Base-by-base conservation (phyloP, 1,140 invertebrate species). In the Bemisia tabaci region DNA sequence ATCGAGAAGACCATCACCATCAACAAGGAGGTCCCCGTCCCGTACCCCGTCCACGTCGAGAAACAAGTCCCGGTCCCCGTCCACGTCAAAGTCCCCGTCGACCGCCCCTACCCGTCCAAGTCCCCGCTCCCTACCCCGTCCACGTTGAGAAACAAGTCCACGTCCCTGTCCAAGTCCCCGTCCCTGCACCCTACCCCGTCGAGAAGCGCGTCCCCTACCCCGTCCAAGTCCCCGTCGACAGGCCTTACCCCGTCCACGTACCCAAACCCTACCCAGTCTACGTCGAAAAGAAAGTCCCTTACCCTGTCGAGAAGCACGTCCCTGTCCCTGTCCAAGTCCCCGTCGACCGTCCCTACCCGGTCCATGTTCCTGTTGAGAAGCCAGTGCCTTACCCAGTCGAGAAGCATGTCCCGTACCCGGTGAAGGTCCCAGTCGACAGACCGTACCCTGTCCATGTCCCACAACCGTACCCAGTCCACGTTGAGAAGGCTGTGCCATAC, bases 401-500 rank as follows among this genome's bases (percentile, higher is more conserved):
- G 71, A 87, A 85, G 73, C 79, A 78, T 23, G 83, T 87, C 21
- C 84, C 81, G 60, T 81, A 83, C 73, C 81, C 83, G 72, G 83
- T 85, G 22, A 83, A 85, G 71, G 83, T 88, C 17, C 85, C 86
- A 39, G 68, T 78, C 1, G 76, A 79, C n/a, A 71, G 74, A 23
- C 75, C 75, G 0, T 74, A 74, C 67, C 78, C 79, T n/a, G 78
- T 79, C 2, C 77, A 79, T 61, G 73, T 82, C 21, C 72, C 75
- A 1, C 79, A 79, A 70, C 81, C 81, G 9, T 80, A 80, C 65
- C 79, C 81, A 26, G 77, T 78, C 11, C 73, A 74, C 0, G 79
- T 83, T 0, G 88, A 89, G 72, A 90, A 89, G 78, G 88, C 87
- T 75, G 86, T 90, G 70, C 86, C 86, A 59, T 88, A 88, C 79